Percentiles rank a stretch among this genome's conserved stretches.
Evolutionary conservation across 2,113 vertebrate genomes (phyloP).

Genomic region (Noctilio leporinus): DNA sequence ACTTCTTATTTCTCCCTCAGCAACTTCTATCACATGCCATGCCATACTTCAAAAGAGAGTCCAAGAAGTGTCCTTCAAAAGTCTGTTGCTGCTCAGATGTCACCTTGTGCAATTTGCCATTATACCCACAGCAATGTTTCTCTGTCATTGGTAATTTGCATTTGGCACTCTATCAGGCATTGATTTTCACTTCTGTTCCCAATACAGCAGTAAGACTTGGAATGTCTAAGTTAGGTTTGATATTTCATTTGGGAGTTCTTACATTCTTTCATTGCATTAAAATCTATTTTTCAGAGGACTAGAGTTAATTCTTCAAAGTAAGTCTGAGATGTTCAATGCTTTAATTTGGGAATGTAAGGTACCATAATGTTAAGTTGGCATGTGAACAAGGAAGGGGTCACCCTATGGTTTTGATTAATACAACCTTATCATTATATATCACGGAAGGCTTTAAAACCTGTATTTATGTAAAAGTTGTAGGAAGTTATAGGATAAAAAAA

Average conservation of each 20-base stretch:
- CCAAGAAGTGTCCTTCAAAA: neutral
- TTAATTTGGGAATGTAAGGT: neutral
- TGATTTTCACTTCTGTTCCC: slow-evolving; percentile 21
- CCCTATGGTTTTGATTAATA: neutral
- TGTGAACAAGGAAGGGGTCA: neutral
- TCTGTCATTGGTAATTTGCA: slow-evolving; percentile 30
- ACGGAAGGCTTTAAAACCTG: neutral
- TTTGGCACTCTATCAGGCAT: neutral
- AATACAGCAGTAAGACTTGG: neutral
- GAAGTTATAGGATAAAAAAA: neutral
- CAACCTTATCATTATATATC: neutral
- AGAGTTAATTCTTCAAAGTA: neutral
- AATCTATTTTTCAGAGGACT: slow-evolving; percentile 32
- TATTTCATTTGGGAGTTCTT: slow-evolving; percentile 25
- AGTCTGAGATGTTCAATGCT: neutral
- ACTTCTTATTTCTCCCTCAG: neutral
- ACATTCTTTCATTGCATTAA: neutral
- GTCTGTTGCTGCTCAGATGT: neutral
- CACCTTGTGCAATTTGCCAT: neutral
- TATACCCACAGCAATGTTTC: neutral
- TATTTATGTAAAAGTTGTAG: neutral
- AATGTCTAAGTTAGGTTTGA: neutral
- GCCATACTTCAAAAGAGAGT: neutral
- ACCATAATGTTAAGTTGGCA: neutral
- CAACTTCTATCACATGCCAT: neutral